A percentile compares a stretch with the other conserved stretches of the same genome.
Evolutionary conservation across 1,140 invertebrate species (phyloP).

Genomic region (Lordiphosa collinella): DNA sequence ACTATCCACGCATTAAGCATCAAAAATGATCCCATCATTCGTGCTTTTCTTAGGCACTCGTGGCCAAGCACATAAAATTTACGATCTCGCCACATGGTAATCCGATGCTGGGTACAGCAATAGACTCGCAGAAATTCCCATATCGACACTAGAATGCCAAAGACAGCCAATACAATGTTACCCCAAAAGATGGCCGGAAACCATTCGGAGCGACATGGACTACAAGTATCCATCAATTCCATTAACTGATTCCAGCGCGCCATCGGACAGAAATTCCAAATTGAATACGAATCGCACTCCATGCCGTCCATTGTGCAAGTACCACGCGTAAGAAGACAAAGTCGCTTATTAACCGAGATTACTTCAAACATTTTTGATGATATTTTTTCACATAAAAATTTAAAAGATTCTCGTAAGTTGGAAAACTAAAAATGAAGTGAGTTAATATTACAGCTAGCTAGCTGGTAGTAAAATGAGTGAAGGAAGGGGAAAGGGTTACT

Average conservation of each 20-base stretch:
- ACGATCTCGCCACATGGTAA: constrained; percentile 33
- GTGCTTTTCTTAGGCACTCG: not conserved
- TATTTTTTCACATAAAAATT: not conserved
- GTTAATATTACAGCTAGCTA: too few species aligned
- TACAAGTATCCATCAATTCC: not conserved
- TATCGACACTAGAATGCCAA: constrained; percentile 3
- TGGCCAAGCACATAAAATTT: constrained; percentile 11
- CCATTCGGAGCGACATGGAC: constrained; percentile 11
- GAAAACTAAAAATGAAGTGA: too few species aligned
- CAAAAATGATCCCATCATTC: constrained; percentile 1
- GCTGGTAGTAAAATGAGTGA: not conserved
- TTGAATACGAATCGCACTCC: constrained; percentile 1
- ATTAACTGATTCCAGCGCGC: not conserved
- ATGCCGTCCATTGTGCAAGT: not conserved
- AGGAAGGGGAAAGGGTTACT: not conserved
- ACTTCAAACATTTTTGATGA: not conserved
- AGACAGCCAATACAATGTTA: not conserved
- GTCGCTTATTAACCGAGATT: constrained; percentile 20
- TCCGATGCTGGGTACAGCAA: not conserved
- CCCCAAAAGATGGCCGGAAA: constrained; percentile 36
- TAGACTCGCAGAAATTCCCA: constrained; percentile 5
- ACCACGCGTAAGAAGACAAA: not conserved
- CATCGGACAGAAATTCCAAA: constrained; percentile 23
- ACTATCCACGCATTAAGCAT: constrained; percentile 15
- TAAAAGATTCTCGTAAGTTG: too few species aligned